Percentiles rank a stretch among this genome's conserved stretches.
Conservation (phyloP, 1,140 invertebrate species). For the Drosophila pallidifrons region DNA sequence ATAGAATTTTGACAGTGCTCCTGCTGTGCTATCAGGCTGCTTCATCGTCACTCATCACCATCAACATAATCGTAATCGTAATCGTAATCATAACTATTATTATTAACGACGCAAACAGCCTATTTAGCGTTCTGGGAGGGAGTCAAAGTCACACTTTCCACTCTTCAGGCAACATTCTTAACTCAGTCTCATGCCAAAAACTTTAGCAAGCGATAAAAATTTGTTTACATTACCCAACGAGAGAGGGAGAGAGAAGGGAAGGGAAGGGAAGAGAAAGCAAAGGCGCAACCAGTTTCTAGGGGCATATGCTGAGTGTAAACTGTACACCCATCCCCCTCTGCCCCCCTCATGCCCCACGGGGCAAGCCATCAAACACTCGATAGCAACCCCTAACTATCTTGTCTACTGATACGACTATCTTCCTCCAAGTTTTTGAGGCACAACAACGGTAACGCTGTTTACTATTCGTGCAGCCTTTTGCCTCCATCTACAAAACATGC, state of each 20-base stretch:
- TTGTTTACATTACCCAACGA: slow-evolving; percentile 71
- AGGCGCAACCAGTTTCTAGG: slow-evolving; percentile 47
- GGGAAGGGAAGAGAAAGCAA: slow-evolving; percentile 8
- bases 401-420: slow-evolving; percentile 41
- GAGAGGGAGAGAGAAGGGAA: slow-evolving; percentile 1
- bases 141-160: slow-evolving; percentile 54
- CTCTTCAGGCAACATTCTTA: slow-evolving; percentile 7
- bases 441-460: slow-evolving; percentile 34
- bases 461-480: slow-evolving; percentile 27
- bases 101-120: slow-evolving; percentile 77
- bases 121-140: slow-evolving; percentile 61
- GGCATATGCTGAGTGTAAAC: slow-evolving; percentile 41
- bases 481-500: slow-evolving; percentile 19
- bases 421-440: slow-evolving; percentile 41
- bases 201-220: slow-evolving; percentile 81
- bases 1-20: neutral
- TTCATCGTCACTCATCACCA: slow-evolving; percentile 57
- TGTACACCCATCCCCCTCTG: neutral
- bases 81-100: slow-evolving; percentile 82
- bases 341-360: neutral
- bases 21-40: slow-evolving; percentile 52
- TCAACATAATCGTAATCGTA: slow-evolving; percentile 78
- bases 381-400: slow-evolving; percentile 50
- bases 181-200: slow-evolving; percentile 42
- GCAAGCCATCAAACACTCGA: neutral